Evolutionary conservation across 2,888 invertebrate species (phyloP).

Genomic region (Plebejus anna): DNA sequence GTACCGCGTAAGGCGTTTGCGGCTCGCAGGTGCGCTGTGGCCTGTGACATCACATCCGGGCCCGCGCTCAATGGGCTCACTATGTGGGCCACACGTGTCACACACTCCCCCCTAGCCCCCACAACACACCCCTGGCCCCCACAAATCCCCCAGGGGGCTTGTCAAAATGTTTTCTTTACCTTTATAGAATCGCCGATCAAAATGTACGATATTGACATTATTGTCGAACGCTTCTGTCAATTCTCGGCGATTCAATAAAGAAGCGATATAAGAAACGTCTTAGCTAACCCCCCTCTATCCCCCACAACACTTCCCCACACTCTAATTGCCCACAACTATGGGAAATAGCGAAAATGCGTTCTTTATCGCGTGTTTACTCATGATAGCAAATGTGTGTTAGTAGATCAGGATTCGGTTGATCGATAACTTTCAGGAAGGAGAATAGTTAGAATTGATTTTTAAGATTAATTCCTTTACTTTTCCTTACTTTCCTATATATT

Average conservation of each 20-base stretch:
- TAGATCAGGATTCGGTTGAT: slow-evolving; percentile 11
- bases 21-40: slow-evolving; percentile 62
- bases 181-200: too few relatives aligned
- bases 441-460: not conserved
- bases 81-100: slow-evolving; percentile 77
- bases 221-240: too few relatives aligned
- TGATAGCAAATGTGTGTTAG: slow-evolving; percentile 49
- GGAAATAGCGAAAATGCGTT: slow-evolving; percentile 71
- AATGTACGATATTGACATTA: not conserved
- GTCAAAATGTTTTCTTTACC: not conserved
- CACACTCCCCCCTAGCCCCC: slow-evolving; percentile 25
- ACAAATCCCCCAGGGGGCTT: not conserved
- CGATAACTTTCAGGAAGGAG: not conserved
- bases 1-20: slow-evolving; percentile 13
- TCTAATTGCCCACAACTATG: slow-evolving; percentile 75
- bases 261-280: too few relatives aligned
- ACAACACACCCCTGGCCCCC: not conserved
- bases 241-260: too few relatives aligned
- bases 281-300: slow-evolving; percentile 35
- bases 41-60: slow-evolving; percentile 66
- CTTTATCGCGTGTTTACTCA: slow-evolving; percentile 65
- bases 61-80: slow-evolving; percentile 59
- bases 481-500: too few relatives aligned
- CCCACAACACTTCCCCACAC: slow-evolving; percentile 44
- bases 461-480: too few relatives aligned